Evolutionary conservation across 2,113 vertebrate genomes (phyloP), one percentile per base, ranked within the genome.

Genomic region (Neodon shergylaensis): DNA sequence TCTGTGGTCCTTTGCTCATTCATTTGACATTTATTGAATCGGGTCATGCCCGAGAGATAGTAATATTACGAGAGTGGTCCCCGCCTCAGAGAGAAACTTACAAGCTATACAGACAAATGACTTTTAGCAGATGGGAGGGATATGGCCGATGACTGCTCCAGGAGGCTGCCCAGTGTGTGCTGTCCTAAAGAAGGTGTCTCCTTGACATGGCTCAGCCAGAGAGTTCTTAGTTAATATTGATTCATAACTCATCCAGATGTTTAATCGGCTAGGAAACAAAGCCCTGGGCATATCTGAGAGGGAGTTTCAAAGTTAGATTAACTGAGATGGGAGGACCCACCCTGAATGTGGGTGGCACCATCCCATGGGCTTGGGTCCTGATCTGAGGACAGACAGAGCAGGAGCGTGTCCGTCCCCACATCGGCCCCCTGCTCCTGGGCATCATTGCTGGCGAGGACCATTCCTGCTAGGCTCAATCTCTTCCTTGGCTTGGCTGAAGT

Each of bases 21-120:
- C 74, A 63, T 68, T 91, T 87, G 54, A 66, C 47, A 79, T 92
- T 74, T 52, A 24, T 65, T 81, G 95, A 92, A 77, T 79, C 58
- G 47, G 70, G 86, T 79, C 82, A 58, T 26, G 70, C 0, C 0
- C 88, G 72, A 85, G 94, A 68, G 86, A 95, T 36, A 44, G 4
- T 14, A n/a, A 79, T 22, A 33, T 66, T 73, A 9, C 36, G n/a
- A 94, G 63, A 52, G 63, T 39, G 42, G 39, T 49, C 21, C 26
- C 52, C 42, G 47, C 26, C 47, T 82, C 70, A 7, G 68, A 49
- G 58, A 14, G 85, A 82, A 83, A 66, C 49, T 42, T 61, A 36
- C 6, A 11, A 54, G 22, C 54, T 52, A 7, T 17, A 58, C 61
- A 92, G 84, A 68, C 19, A 74, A 12, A 79, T 84, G 28, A 1